Evolutionary conservation across 2,888 invertebrate genomes (phyloP).

Genomic region (Nomada goodeniana): DNA sequence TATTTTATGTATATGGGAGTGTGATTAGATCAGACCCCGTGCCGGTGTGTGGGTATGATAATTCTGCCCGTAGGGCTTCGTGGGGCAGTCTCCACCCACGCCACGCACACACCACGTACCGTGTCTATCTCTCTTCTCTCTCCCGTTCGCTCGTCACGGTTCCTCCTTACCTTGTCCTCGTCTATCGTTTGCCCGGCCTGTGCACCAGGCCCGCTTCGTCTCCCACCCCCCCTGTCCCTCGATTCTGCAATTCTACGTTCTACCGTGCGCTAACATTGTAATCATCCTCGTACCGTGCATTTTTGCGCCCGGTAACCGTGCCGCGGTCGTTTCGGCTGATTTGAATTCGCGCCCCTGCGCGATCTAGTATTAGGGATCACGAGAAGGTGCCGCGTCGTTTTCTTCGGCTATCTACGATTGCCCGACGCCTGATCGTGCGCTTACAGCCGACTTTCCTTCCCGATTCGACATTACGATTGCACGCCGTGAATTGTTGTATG

Average conservation of each 20-base stretch:
- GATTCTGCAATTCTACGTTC: conserved; percentile 69
- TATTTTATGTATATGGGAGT: conserved; percentile 84
- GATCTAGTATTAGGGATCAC: conserved; percentile 66
- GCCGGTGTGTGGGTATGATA: conserved; percentile 83
- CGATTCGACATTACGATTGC: conserved; percentile 3
- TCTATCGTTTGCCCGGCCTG: conserved; percentile 36
- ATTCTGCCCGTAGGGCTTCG: conserved; percentile 83
- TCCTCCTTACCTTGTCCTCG: neutral
- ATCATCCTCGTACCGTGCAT: conserved; percentile 66
- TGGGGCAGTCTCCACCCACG: conserved; percentile 82
- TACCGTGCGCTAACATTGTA: conserved; percentile 72
- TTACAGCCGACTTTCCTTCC: neutral
- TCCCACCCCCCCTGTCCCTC: conserved; percentile 42
- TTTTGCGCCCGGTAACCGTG: conserved; percentile 61
- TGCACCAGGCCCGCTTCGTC: conserved; percentile 37
- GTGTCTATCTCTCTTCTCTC: conserved; percentile 58
- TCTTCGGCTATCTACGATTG: conserved; percentile 31
- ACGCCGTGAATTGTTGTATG: neutral
- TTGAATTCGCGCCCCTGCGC: conserved; percentile 70
- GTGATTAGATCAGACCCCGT: conserved; percentile 83
- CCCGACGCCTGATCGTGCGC: neutral
- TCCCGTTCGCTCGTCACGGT: conserved; percentile 15
- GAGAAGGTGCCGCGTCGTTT: conserved; percentile 53
- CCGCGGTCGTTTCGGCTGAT: conserved; percentile 65
- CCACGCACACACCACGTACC: conserved; percentile 76